These are phyloP conservation scores for Cariama cristata DNA, from an alignment of 2,113 vertebrate genomes.

Conservation along the genomic window DNA sequence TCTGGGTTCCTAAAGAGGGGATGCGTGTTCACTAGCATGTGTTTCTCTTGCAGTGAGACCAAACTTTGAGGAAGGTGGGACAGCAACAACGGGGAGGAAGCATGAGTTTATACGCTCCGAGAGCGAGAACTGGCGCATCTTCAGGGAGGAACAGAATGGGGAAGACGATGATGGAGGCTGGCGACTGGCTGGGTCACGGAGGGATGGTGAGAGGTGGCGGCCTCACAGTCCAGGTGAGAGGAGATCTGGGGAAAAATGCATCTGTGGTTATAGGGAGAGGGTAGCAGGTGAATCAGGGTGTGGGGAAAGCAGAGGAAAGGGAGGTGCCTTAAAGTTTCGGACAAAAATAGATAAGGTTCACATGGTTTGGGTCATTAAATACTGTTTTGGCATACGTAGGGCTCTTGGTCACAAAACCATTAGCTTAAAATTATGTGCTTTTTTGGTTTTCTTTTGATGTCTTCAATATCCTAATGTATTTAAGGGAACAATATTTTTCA, in stretches of 20 bases:
- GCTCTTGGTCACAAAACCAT: background rate
- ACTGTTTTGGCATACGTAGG: background rate
- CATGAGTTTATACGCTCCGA: slow-evolving; percentile 96
- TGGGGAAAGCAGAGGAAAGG: background rate
- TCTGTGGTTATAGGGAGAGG: background rate
- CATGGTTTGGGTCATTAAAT: background rate
- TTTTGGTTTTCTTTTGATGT: background rate
- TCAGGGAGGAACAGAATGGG: slow-evolving; percentile 94
- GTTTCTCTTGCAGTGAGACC: slow-evolving; percentile 84
- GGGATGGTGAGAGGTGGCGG: slow-evolving; percentile 91
- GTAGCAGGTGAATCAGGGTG: background rate
- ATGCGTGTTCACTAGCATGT: background rate
- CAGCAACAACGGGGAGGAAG: slow-evolving; percentile 83
- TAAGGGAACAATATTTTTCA: background rate
- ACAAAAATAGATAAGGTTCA: background rate
- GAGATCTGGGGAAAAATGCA: background rate
- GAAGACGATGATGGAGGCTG: slow-evolving; percentile 94
- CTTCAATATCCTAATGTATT: background rate
- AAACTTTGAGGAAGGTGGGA: slow-evolving; percentile 90
- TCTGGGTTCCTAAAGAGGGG: background rate
- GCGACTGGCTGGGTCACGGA: slow-evolving; percentile 85
- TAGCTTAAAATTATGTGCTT: background rate
- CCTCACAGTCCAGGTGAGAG: slow-evolving; percentile 91
- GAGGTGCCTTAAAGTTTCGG: background rate
- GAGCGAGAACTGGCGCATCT: slow-evolving; percentile 95